Percentiles rank a stretch among this genome's conserved stretches.
Conservation (phyloP, 2,888 invertebrate genomes). For the Rotaria magnacalcarata region DNA sequence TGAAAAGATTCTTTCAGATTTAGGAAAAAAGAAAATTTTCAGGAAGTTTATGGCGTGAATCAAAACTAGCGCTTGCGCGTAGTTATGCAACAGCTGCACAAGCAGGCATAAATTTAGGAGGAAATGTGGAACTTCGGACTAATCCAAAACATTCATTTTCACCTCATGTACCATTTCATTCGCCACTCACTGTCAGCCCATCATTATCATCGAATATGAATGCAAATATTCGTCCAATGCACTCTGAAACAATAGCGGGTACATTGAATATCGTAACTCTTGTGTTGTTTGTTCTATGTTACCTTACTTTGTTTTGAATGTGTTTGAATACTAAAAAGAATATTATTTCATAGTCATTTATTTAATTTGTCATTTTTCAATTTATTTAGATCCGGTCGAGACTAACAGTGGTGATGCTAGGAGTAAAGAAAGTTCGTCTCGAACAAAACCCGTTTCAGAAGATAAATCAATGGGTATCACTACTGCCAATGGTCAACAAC, state of each 20-base stretch:
- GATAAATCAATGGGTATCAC: too few relatives aligned
- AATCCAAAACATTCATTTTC: constrained; percentile 31
- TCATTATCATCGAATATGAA: neutral
- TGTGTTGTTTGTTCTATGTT: neutral
- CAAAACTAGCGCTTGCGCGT: constrained; percentile 38
- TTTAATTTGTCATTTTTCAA: too few relatives aligned
- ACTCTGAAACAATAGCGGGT: neutral
- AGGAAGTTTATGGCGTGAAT: constrained; percentile 45
- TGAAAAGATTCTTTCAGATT: neutral
- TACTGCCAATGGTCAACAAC: too few relatives aligned
- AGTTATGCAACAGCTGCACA: constrained; percentile 21
- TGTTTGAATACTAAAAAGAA: neutral
- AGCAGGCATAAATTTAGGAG: neutral
- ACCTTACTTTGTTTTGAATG: neutral
- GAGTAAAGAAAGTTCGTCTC: neutral
- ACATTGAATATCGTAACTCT: neutral
- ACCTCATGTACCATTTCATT: neutral
- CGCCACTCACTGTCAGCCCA: neutral
- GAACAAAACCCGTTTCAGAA: neutral
- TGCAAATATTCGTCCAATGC: neutral
- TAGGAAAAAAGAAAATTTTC: neutral
- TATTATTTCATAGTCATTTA: neutral
- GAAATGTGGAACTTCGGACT: neutral
- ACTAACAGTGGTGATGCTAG: neutral
- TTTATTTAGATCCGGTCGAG: neutral